Conservation (phyloP, 1,140 invertebrate species). For the Zaprionus davidi region DNA sequence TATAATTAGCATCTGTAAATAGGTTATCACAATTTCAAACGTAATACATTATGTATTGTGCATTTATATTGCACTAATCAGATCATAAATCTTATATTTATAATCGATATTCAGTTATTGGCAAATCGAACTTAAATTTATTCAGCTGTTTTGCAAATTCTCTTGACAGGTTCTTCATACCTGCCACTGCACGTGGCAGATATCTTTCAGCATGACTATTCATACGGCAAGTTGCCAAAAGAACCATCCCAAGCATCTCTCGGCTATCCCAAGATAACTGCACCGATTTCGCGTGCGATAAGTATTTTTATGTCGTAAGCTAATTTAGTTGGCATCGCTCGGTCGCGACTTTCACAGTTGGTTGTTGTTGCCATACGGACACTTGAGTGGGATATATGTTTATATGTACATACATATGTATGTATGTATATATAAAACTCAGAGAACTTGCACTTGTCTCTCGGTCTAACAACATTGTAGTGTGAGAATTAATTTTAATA, state of each 20-base stretch:
- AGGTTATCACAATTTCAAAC: too few species aligned
- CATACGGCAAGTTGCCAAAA: not conserved
- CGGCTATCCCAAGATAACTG: not conserved
- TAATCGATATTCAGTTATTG: not conserved
- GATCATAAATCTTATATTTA: too few species aligned
- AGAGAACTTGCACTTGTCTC: not conserved
- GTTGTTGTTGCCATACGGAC: not conserved
- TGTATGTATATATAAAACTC: not conserved
- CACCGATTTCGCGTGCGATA: not conserved
- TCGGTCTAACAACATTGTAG: not conserved
- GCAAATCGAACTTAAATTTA: not conserved
- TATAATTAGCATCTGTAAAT: too few species aligned
- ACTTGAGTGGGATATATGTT: not conserved
- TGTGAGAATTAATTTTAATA: not conserved
- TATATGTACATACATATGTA: not conserved
- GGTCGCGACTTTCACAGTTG: not conserved
- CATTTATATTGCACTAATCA: too few species aligned
- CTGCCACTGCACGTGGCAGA: not conserved
- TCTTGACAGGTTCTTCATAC: not conserved
- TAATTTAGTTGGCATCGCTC: constrained; percentile 1
- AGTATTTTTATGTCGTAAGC: not conserved
- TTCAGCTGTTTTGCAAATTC: not conserved
- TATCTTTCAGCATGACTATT: not conserved
- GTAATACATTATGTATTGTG: too few species aligned
- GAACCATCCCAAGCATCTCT: not conserved